Base-by-base conservation (phyloP, 2,888 invertebrate species). In the Smittia aterrima region DNA sequence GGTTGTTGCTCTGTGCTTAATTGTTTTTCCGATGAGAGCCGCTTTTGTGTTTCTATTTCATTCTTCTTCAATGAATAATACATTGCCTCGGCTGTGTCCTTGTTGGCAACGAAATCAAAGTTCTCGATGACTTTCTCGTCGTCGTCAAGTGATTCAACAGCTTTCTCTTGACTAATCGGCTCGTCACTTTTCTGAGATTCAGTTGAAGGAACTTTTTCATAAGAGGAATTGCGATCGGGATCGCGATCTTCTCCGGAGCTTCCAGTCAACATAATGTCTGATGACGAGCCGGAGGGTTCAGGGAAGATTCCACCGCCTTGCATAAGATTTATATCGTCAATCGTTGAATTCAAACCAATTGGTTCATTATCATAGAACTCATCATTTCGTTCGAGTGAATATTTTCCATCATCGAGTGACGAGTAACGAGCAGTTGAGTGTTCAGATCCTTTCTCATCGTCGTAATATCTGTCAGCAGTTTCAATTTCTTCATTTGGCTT, bases 61-160 rank as follows among this genome's bases (percentile, higher is more conserved):
- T 80, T 76, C 74, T 79, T 78, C 4, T 76, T 77, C 22, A 81
- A 71, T 40, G 80, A 81, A 0, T 77, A 77, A 0, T 80, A 77
- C 64, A 79, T 78, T 18, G 77, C 77, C 27, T 79, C 78, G 1
- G 80, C 75, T 4, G 77, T 77, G 66, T 80, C 78, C 18, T 78
- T 64, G 18, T 74, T 74, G 1, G 24, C 22, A 18, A 62, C n/a
- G n/a, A 72, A 72, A 24, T 72, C 58, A 62, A 62, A 72, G 18
- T 22, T 62, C 27, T 72, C 62, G 20, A 62, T 72, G 13, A 38
- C 16, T 58, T 62, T 38, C 32, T 72, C 58, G 9, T 62, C 53
- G 20, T 18, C 18, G 22, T 22, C 20, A 18, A 22, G 16, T 16
- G 25, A 1, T 16, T 27, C 27, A 27, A 20, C 25, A 54, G 27